Evolutionary conservation across 2,113 vertebrate species (phyloP), one percentile per base, ranked within the genome.

Genomic region (Gila orcuttii): DNA sequence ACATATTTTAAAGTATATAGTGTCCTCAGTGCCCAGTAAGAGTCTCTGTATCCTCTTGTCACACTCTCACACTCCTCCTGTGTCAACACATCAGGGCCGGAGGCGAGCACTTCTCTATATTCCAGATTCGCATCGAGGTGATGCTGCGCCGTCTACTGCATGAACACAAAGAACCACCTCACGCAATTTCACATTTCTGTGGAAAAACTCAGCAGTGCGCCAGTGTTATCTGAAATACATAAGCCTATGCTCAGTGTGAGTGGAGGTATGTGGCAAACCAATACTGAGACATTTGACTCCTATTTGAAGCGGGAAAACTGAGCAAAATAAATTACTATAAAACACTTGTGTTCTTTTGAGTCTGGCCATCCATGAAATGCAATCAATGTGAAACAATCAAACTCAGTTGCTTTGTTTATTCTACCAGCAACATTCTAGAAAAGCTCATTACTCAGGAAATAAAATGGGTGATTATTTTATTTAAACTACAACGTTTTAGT

Each of bases 81-180:
- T 91, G 89, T 91, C 92, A 90, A 85, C 88, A 86, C 89, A 42
- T 42, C 42, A 82, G 83, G 69, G 89, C 90, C 90, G 90, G 92
- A 94, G 92, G 88, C 60, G 89, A 86, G 87, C 88, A 87, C 90
- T 90, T 84, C 92, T 93, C 89, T 81, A 80, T 52, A 88, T 89
- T 90, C 89, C 89, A 90, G 88, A 93, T 91, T 90, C 89, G 88
- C 90, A 91, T 92, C 93, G 95, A 94, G 93, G 94, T 94, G 93
- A 93, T 93, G 93, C 92, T 94, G 91, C 86, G 85, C 79, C 83
- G 80, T 57, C 86, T 84, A 59, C 77, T 42, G 80, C 86, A 76
- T 71, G 80, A 71, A 81, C 81, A 82, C 87, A 85, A 89, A 88
- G 83, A 90, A 89, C 86, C 77, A 86, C 85, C 89, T 91, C 88